Evolutionary conservation across 2,797 vertebrate genomes (phyloP).

Genomic region (Acrocephalus scirpaceus): DNA sequence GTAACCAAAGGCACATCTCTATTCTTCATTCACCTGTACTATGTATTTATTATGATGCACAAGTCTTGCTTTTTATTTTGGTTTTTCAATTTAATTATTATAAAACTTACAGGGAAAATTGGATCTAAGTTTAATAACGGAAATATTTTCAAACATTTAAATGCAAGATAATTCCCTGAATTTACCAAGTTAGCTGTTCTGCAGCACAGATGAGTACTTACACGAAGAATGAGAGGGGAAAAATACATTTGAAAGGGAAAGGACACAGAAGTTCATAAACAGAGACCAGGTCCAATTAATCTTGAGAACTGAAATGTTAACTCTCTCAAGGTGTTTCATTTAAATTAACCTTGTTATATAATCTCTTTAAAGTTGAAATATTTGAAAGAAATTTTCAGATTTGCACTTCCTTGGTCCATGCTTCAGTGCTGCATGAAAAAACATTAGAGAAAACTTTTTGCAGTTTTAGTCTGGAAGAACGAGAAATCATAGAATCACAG

Average conservation of each 20-base stretch:
- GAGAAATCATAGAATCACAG: background rate
- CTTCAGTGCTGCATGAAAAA: background rate
- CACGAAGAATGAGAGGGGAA: background rate
- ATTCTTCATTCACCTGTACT: background rate
- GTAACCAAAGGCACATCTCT: background rate
- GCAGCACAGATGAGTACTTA: background rate
- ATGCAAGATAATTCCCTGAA: background rate
- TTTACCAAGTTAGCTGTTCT: background rate
- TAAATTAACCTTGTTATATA: background rate
- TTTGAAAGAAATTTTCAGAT: background rate
- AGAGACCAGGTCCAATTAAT: background rate
- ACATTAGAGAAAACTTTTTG: background rate
- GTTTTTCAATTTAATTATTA: background rate
- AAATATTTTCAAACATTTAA: background rate
- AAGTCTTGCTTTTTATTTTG: constrained; percentile 5
- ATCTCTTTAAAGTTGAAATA: background rate
- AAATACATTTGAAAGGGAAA: background rate
- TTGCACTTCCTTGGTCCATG: background rate
- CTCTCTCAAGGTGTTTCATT: background rate
- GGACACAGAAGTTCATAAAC: background rate
- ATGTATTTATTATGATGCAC: background rate
- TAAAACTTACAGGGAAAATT: background rate
- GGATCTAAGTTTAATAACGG: background rate
- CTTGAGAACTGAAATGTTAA: background rate
- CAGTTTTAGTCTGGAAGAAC: background rate